Evolutionary conservation across 2,888 invertebrate species (phyloP), one percentile per base, ranked within the genome.

Genomic region (Subacronicta megacephala): DNA sequence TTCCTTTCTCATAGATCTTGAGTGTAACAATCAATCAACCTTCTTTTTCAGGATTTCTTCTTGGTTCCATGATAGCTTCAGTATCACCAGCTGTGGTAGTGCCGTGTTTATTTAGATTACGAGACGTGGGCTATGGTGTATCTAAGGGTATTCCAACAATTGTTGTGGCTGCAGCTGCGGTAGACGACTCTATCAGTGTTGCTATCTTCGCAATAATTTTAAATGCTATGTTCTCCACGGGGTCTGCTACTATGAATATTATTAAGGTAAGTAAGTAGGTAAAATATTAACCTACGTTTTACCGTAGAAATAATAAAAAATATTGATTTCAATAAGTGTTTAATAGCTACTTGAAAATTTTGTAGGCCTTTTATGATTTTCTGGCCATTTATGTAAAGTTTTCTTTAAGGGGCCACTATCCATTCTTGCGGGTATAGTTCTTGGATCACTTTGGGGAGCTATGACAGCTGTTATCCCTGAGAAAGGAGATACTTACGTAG

Each of bases 21-120:
- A 20, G 3, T 6, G 7, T 20, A 20, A 20, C 7, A 3, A 20
- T 20, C 17, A 35, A 35, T 16, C 12, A 3, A 4, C 12, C 29
- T 12, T 38, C 31, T 17, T 9, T 51, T 45, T 42, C 18, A 94
- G 94, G 84, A 45, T 95, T 97, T 67, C 95, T 98, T 56, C 91
- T 98, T 29, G 98, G 97, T 16, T 96, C 96, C 57, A 96, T 97
- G 80, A 95, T 97, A 67, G 97, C 97, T 0, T 98, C 98, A 1
- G 98, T 98, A 0, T 97, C 98, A 0, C 98, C 98, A 5, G 98
- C 98, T 7, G 98, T 98, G 3, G 97, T 98, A 7, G 98, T 98
- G 0, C 98, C 98, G 0, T 97, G 97, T 75, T 95, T 98, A 67
- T 96, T 98, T 77, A 94, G 96, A 60, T 90, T 98, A 10, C 95